phyloP scores from a whole-genome alignment of 2,113 vertebrate species.

The human (Homo sapiens) region DNA sequence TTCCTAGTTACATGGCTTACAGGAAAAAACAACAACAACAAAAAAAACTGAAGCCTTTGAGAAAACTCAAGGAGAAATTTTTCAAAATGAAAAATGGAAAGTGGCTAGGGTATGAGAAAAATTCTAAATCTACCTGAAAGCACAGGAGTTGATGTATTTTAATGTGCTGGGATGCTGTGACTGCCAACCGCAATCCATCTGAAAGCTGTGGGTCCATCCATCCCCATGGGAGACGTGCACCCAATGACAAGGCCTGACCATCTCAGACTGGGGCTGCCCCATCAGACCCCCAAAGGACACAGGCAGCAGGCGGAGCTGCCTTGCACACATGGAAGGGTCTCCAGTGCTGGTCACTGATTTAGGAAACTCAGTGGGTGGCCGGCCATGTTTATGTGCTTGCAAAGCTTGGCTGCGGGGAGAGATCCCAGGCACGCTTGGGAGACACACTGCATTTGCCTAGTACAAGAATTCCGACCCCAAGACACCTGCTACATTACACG shows the following conservation, averaged over 20 bases:
- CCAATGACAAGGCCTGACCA: accelerated
- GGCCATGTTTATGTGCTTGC: accelerated
- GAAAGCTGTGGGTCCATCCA: accelerated
- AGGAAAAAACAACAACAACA: background rate
- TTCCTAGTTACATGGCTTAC: constrained; percentile 66
- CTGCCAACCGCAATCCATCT: accelerated
- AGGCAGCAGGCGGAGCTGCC: accelerated
- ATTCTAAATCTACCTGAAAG: constrained; percentile 34
- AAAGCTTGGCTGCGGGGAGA: background rate
- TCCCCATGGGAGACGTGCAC: accelerated
- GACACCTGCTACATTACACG: background rate
- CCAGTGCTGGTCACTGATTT: accelerated
- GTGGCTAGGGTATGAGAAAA: constrained; percentile 44
- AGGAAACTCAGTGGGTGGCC: background rate
- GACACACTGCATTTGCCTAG: accelerated
- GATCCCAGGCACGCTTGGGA: accelerated
- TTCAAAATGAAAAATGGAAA: constrained; percentile 36
- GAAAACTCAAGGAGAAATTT: constrained; percentile 67
- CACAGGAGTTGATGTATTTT: background rate
- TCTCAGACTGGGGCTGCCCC: background rate
- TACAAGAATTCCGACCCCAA: background rate
- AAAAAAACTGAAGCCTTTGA: constrained; percentile 62
- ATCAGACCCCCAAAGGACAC: accelerated
- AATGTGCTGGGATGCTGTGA: accelerated
- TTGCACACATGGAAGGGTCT: accelerated